Base-by-base conservation (phyloP, 2,113 vertebrate species). In the Dicentrarchus labrax region DNA sequence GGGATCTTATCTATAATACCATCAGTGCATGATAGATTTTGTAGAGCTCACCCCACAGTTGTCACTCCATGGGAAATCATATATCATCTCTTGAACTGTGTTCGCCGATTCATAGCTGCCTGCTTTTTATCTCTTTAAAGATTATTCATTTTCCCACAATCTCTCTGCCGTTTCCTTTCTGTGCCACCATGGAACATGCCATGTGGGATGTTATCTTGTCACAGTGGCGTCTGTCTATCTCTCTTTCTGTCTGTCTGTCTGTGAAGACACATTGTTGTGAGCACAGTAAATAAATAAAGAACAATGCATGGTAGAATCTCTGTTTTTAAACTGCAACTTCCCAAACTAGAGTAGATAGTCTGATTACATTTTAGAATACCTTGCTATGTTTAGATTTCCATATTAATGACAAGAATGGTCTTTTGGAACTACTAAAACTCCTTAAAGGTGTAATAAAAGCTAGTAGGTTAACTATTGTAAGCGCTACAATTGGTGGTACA, bases 201-300 rank as follows among this genome's bases (percentile, higher is more conserved):
- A 65, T 67, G 67, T 16, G n/a, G 62, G 72, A 59, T 38, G 60
- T 93, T 91, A 92, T 91, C 92, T 92, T 21, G 30, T 83, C 89
- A 47, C 4, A 9, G 53, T 71, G 83, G 82, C 89, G 78, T 82
- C 87, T 51, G 85, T 92, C 83, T 89, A 19, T 80, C 59, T 72
- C 74, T 61, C 54, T 36, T 75, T 65, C 60, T 47, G 74, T 65
- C 73, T 51, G 43, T 64, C 45, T 48, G 30, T 43, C 56, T 61
- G 7, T 70, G 47, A 50, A 45, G 76, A 85, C 70, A 0, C 69
- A 70, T 78, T 88, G 70, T 89, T 82, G 45, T 78, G 51, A 75
- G 77, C 59, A 75, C 61, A 79, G 64, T 74, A 83, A 82, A 70
- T 74, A 83, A 82, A 70, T 67, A 30, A 71, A 84, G 69, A 86